Conservation (phyloP, 2,113 vertebrate species). For the Oryctolagus cuniculus region DNA sequence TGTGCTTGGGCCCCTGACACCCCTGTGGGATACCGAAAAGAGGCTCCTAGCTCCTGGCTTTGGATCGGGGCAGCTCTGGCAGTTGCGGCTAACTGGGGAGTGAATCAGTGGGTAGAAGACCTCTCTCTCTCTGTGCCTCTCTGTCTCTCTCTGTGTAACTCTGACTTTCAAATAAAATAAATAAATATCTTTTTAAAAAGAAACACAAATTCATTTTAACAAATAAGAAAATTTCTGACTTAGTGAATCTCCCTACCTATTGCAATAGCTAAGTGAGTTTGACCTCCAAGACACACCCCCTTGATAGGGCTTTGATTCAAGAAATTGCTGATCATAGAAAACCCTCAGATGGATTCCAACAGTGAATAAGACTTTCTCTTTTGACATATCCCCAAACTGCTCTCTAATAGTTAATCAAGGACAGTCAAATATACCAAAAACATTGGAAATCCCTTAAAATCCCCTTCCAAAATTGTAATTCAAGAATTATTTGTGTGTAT, state of each 20-base stretch:
- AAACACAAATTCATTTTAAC: background rate
- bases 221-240: background rate
- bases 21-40: too few species aligned
- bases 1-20: too few species aligned
- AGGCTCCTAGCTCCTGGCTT: too few species aligned
- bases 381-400: background rate
- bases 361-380: background rate
- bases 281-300: background rate
- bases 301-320: background rate
- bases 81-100: too few species aligned
- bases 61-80: too few species aligned
- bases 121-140: too few species aligned
- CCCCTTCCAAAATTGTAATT: background rate
- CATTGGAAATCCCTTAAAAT: background rate
- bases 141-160: too few species aligned
- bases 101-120: too few species aligned
- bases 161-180: too few species aligned
- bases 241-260: too few species aligned
- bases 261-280: background rate
- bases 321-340: background rate
- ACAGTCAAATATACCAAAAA: background rate
- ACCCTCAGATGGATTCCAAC: accelerated
- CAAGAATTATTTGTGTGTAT: too few species aligned
- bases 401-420: background rate
- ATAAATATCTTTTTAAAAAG: too few species aligned